Percentiles rank a stretch among this genome's conserved stretches.
Conservation (phyloP, 2,888 invertebrate genomes). For the Agonum fuliginosum region DNA sequence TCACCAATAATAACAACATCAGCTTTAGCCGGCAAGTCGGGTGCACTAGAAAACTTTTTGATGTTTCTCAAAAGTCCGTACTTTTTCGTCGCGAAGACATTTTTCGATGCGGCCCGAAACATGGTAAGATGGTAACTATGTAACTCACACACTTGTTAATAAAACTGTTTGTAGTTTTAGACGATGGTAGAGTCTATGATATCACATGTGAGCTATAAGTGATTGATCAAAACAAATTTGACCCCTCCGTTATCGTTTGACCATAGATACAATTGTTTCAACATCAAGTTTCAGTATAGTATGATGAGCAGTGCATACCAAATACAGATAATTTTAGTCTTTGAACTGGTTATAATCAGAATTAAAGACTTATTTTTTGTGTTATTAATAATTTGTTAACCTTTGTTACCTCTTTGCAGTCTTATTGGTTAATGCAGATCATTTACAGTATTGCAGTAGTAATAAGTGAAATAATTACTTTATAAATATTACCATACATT, state of each 20-base stretch:
- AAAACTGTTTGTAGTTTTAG: slow-evolving; percentile 8
- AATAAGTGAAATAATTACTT: too few species aligned
- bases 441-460: too few species aligned
- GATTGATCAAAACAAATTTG: slow-evolving; percentile 69
- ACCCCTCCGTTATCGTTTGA: slow-evolving; percentile 63
- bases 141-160: slow-evolving; percentile 52
- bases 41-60: slow-evolving; percentile 60
- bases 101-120: slow-evolving; percentile 60
- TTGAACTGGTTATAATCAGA: slow-evolving; percentile 12
- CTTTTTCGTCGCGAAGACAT: slow-evolving; percentile 57
- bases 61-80: slow-evolving; percentile 38
- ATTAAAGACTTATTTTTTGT: background rate
- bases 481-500: too few species aligned
- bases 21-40: slow-evolving; percentile 75
- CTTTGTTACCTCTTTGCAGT: background rate
- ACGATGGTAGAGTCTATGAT: slow-evolving; percentile 24
- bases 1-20: slow-evolving; percentile 87
- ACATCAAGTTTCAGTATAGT: slow-evolving; percentile 20
- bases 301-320: slow-evolving; percentile 4
- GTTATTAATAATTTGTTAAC: background rate
- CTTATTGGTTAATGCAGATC: too few species aligned
- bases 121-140: slow-evolving; percentile 61
- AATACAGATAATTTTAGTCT: background rate
- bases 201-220: slow-evolving; percentile 60
- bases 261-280: slow-evolving; percentile 49